phyloP scores from a whole-genome alignment of 2,888 invertebrate species.

The Napeogenes sylphis region DNA sequence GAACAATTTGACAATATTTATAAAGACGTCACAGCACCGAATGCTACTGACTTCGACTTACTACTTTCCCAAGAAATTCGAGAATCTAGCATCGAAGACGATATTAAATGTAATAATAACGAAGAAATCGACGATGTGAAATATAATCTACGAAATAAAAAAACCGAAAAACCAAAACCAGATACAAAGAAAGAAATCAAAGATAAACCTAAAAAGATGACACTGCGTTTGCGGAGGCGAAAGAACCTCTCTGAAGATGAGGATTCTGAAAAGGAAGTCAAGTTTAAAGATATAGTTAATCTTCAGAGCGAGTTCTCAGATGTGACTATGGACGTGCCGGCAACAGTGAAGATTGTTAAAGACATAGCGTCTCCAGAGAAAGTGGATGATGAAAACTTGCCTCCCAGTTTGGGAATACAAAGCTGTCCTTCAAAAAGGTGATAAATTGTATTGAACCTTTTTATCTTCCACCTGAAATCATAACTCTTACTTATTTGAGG shows the following conservation, averaged over 20 bases:
- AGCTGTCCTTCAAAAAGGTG: conserved; percentile 69
- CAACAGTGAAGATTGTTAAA: conserved; percentile 41
- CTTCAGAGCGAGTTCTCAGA: conserved; percentile 64
- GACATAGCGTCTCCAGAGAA: conserved; percentile 65
- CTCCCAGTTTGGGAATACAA: conserved; percentile 49
- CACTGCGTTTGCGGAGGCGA: conserved; percentile 48
- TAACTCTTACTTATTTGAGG: too few relatives aligned
- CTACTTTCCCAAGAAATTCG: conserved; percentile 43
- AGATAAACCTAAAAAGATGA: conserved; percentile 40
- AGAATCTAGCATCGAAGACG: conserved; percentile 20
- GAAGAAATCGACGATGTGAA: conserved; percentile 36
- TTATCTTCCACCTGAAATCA: conserved; percentile 28
- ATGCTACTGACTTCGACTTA: conserved; percentile 62
- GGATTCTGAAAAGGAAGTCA: conserved; percentile 37
- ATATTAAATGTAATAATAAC: conserved; percentile 19
- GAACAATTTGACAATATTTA: conserved; percentile 65
- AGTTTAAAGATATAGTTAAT: conserved; percentile 61
- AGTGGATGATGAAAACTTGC: conserved; percentile 50
- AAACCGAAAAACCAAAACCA: conserved; percentile 25
- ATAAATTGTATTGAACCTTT: background rate
- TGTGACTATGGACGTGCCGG: conserved; percentile 58
- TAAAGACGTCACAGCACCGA: conserved; percentile 54
- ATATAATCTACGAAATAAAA: conserved; percentile 55
- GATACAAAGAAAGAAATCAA: conserved; percentile 25
- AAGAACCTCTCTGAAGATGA: conserved; percentile 45